These are phyloP conservation scores for Coregonus clupeaformis DNA, from an alignment of 2,113 vertebrate genomes.

Conservation along the genomic window DNA sequence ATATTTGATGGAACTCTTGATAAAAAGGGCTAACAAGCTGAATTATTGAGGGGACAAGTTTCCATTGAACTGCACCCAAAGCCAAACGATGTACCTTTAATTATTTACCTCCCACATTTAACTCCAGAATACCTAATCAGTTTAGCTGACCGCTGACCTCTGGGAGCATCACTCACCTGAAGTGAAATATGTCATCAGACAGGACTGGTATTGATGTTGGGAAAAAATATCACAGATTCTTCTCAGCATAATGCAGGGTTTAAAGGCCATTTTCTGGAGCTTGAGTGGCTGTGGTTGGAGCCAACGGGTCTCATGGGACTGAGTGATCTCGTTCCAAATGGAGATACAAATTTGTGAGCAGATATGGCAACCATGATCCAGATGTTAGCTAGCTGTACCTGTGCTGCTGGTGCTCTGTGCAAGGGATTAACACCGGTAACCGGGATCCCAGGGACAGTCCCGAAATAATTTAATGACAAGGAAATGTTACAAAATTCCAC, in stretches of 20 bases:
- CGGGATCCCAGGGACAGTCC: no score
- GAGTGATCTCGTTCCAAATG: neutral
- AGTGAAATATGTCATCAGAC: neutral
- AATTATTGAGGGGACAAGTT: conserved; percentile 72
- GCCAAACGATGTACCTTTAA: conserved; percentile 52
- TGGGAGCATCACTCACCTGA: neutral
- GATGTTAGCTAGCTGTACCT: neutral
- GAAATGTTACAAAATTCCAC: no score
- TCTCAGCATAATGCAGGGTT: neutral
- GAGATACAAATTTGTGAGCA: neutral
- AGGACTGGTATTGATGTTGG: neutral
- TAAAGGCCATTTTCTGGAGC: conserved; percentile 2
- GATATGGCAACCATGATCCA: neutral
- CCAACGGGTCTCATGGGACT: neutral
- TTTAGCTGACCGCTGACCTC: conserved; percentile 2
- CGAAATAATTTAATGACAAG: no score
- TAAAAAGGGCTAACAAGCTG: conserved; percentile 71
- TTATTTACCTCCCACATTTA: conserved; percentile 59
- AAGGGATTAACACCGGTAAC: no score
- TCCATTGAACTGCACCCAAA: conserved; percentile 57
- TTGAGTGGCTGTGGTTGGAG: neutral
- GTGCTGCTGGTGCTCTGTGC: neutral
- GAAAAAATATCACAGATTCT: neutral
- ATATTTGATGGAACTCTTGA: conserved; percentile 72
- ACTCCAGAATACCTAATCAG: conserved; percentile 41